A percentile compares a stretch with the other conserved stretches of the same genome.
Conservation (phyloP, 2,797 vertebrate species). For the Sternarchorhynchus goeldii region DNA sequence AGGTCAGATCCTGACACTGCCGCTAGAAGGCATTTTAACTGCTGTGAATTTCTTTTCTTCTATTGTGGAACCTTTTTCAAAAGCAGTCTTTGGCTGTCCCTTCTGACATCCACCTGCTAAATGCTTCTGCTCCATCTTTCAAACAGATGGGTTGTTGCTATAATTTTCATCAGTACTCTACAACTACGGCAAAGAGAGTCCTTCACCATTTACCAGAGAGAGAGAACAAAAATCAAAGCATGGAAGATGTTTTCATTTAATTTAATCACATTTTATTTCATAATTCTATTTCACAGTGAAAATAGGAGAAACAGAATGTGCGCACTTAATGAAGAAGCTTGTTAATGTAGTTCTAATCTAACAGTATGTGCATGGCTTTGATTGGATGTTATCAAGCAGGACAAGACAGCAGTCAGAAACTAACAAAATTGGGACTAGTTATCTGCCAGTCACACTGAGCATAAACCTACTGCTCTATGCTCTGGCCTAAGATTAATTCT, state of each 20-base stretch:
- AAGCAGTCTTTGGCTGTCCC: slow-evolving; percentile 9
- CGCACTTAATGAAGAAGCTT: slow-evolving; percentile 30
- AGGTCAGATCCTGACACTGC: slow-evolving; percentile 15
- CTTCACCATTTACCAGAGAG: slow-evolving; percentile 6
- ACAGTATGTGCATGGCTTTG: slow-evolving; percentile 20
- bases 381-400: slow-evolving; percentile 9
- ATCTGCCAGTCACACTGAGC: neutral
- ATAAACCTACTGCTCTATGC: neutral
- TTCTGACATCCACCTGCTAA: slow-evolving; percentile 32
- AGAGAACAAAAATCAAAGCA: slow-evolving; percentile 4
- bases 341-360: neutral
- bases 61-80: slow-evolving; percentile 20
- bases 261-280: no score
- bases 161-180: slow-evolving; percentile 32
- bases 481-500: neutral
- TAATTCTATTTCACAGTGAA: neutral
- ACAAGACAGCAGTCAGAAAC: neutral
- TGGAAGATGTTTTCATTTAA: no score
- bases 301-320: slow-evolving; percentile 3
- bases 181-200: slow-evolving; percentile 2
- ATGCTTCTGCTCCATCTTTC: slow-evolving; percentile 10
- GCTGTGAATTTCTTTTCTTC: slow-evolving; percentile 11
- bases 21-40: slow-evolving; percentile 15
- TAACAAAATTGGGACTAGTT: neutral
- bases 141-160: slow-evolving; percentile 12